Conservation (phyloP, 1,140 invertebrate genomes). For the Pseudomyrmex gracilis region DNA sequence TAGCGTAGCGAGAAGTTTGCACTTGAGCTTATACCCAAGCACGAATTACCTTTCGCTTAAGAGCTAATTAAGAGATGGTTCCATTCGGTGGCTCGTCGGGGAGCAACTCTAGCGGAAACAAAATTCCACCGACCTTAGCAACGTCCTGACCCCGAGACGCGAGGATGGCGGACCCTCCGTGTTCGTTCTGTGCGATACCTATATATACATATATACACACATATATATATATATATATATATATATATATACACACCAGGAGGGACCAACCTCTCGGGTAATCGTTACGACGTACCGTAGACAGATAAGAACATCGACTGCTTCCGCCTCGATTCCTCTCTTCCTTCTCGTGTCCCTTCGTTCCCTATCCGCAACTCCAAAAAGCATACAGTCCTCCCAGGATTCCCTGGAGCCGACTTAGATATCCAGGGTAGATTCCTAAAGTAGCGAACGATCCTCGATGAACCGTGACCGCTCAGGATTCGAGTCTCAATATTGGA, state of each 20-base stretch:
- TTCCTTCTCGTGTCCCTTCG: conserved; percentile 37
- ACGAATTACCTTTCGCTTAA: conserved; percentile 74
- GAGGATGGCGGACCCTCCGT: conserved; percentile 43
- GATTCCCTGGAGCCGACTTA: conserved; percentile 78
- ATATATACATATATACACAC: conserved; percentile 36
- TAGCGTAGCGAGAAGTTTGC: conserved; percentile 67
- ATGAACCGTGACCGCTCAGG: conserved; percentile 79
- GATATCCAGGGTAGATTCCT: conserved; percentile 74
- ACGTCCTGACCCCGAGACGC: conserved; percentile 64
- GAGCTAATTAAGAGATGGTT: conserved; percentile 71
- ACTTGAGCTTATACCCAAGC: conserved; percentile 65
- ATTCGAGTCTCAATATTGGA: conserved; percentile 22
- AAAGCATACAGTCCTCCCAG: conserved; percentile 75
- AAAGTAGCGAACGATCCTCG: conserved; percentile 75
- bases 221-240: conserved; percentile 26
- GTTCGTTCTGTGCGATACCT: conserved; percentile 35
- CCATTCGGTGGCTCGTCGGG: conserved; percentile 44
- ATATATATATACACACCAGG: conserved; percentile 40
- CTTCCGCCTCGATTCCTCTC: conserved; percentile 60
- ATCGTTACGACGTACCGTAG: conserved; percentile 81
- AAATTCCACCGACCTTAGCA: conserved; percentile 62
- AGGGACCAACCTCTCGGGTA: conserved; percentile 70
- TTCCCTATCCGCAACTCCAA: conserved; percentile 64
- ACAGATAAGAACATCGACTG: conserved; percentile 79
- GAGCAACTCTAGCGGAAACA: conserved; percentile 46